Evolutionary conservation across 2,888 invertebrate genomes (phyloP).

Genomic region (Ophonus ardosiacus): DNA sequence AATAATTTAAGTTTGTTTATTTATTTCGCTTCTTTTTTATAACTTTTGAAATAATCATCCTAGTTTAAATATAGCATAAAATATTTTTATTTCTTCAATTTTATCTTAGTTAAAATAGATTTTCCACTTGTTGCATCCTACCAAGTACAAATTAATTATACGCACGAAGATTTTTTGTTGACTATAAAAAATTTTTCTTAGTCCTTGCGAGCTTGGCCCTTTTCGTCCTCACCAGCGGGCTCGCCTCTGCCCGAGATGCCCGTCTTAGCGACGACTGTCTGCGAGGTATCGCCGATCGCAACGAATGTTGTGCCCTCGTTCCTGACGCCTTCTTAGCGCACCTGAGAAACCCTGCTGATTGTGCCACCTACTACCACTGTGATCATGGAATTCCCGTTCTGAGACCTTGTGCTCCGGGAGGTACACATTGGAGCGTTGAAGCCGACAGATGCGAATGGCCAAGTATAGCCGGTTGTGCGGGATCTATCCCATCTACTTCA

Average conservation of each 20-base stretch:
- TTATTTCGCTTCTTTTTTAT: too few relatives aligned
- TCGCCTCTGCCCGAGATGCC: background rate
- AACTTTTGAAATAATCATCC: too few relatives aligned
- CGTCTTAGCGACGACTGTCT: conserved; percentile 20
- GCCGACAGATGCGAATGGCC: conserved; percentile 51
- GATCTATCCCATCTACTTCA: background rate
- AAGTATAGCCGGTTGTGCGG: conserved; percentile 39
- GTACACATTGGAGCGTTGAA: conserved; percentile 42
- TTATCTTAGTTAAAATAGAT: too few relatives aligned
- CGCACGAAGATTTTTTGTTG: background rate
- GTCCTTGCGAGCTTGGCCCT: background rate
- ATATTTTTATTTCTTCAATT: too few relatives aligned
- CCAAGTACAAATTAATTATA: too few relatives aligned
- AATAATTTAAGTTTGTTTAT: too few relatives aligned
- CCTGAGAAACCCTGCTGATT: conserved; percentile 42
- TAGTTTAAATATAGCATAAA: too few relatives aligned
- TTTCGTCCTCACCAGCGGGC: background rate
- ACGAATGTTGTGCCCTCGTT: conserved; percentile 40
- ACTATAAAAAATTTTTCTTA: background rate
- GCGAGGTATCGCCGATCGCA: conserved; percentile 18
- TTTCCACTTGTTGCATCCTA: too few relatives aligned
- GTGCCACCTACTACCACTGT: conserved; percentile 47
- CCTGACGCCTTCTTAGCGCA: conserved; percentile 3
- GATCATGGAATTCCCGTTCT: conserved; percentile 8
- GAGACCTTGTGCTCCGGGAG: conserved; percentile 29